These are phyloP conservation scores for Amphibalanus amphitrite DNA, from an alignment of 1,140 invertebrate species.

Conservation along the genomic window DNA sequence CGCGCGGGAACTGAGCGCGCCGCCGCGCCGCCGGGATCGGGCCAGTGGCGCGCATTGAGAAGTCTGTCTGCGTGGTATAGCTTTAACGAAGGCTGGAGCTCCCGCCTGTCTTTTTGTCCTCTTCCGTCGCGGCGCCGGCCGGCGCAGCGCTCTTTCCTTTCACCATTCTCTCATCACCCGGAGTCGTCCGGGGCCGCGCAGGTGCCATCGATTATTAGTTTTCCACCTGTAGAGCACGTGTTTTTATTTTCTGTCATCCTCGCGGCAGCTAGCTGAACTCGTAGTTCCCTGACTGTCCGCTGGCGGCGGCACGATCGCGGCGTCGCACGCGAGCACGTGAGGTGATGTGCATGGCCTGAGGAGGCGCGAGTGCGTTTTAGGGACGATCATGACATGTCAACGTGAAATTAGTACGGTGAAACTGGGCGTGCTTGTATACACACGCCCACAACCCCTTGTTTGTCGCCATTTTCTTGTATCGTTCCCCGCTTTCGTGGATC, in stretches of 20 bases:
- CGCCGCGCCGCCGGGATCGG: not conserved
- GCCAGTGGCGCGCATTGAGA: not conserved
- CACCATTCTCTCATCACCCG: not conserved
- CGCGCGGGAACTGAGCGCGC: not conserved
- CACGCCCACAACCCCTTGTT: no score
- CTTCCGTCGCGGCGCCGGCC: not conserved
- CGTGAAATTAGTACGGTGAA: no score
- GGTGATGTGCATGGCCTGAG: no score
- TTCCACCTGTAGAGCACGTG: not conserved
- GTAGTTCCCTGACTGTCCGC: not conserved
- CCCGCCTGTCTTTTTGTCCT: not conserved
- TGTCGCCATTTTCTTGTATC: no score
- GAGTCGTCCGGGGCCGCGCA: not conserved
- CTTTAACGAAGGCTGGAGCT: not conserved
- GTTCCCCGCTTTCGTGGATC: no score
- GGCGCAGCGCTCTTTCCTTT: not conserved
- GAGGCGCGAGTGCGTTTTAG: no score
- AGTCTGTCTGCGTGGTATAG: not conserved
- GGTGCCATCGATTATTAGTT: not conserved
- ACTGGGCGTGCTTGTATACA: no score
- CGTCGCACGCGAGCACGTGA: no score
- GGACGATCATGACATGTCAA: no score
- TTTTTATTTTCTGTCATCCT: constrained; percentile 1
- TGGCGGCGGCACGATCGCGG: not conserved
- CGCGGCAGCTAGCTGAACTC: not conserved